Conservation (phyloP, 2,888 invertebrate genomes). For the Latheticus oryzae region DNA sequence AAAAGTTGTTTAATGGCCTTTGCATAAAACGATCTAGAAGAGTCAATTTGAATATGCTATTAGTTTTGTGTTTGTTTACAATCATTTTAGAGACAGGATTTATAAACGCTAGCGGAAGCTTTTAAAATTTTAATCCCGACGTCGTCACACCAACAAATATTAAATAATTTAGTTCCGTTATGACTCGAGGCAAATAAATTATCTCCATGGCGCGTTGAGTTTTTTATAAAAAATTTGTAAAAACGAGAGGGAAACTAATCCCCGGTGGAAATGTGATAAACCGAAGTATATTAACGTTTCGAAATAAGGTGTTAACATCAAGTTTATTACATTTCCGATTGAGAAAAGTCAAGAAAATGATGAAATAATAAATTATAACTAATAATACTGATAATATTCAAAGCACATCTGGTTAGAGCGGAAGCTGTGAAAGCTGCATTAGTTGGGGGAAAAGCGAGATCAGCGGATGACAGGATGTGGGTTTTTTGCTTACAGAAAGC, state of each 20-base stretch:
- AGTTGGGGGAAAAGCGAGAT: slow-evolving; percentile 6
- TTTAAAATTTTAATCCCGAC: slow-evolving; percentile 22
- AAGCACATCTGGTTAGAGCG: no score
- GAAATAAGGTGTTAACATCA: slow-evolving; percentile 15
- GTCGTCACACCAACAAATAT: slow-evolving; percentile 13
- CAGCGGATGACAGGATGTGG: slow-evolving; percentile 4
- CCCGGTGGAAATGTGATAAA: slow-evolving; percentile 30
- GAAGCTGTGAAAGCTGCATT: no score
- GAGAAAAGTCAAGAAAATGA: slow-evolving; percentile 14
- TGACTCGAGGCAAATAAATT: slow-evolving; percentile 20
- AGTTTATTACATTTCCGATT: slow-evolving; percentile 30
- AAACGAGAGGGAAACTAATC: slow-evolving; percentile 22
- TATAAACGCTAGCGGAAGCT: slow-evolving; percentile 8
- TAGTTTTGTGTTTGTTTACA: no score
- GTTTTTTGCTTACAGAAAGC: background rate
- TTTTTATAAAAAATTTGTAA: slow-evolving; percentile 5
- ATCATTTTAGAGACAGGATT: slow-evolving; percentile 4
- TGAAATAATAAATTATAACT: no score
- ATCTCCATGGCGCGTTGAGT: background rate
- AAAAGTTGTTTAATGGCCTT: no score
- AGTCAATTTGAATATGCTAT: no score
- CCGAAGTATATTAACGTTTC: slow-evolving; percentile 23
- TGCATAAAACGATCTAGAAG: no score
- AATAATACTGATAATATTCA: slow-evolving; percentile 20
- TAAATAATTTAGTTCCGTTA: slow-evolving; percentile 22